Percentiles rank a stretch among this genome's conserved stretches.
Evolutionary conservation across 2,113 vertebrate species (phyloP).

Genomic region (Callionymus lyra): DNA sequence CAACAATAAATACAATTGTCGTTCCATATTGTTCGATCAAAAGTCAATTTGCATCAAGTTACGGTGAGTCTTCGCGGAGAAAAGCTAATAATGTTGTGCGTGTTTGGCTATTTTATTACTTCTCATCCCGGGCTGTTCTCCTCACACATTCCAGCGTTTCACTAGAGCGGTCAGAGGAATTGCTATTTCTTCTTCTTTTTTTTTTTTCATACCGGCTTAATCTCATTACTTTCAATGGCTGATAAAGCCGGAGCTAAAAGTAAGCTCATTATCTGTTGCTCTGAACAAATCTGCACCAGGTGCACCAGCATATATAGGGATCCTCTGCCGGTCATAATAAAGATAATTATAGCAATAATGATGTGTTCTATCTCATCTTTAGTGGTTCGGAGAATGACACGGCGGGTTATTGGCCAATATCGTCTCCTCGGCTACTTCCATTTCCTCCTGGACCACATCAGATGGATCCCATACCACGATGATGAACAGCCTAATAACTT

Average conservation of each 20-base stretch:
- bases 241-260: conserved; percentile 29
- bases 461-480: conserved; percentile 32
- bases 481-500: conserved; percentile 50
- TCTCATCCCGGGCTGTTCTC: conserved; percentile 27
- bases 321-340: conserved; percentile 19
- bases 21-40: no score
- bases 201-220: conserved; percentile 21
- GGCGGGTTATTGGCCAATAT: conserved; percentile 43
- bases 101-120: conserved; percentile 36
- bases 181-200: conserved; percentile 16
- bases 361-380: conserved; percentile 19
- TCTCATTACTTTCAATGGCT: conserved; percentile 48
- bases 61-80: no score
- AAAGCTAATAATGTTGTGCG: conserved; percentile 4
- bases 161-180: conserved; percentile 28
- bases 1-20: no score
- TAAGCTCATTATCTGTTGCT: conserved; percentile 38
- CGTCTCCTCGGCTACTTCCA: conserved; percentile 30
- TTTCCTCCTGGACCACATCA: conserved; percentile 40
- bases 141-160: conserved; percentile 32
- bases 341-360: conserved; percentile 5
- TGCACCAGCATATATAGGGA: conserved; percentile 10
- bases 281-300: conserved; percentile 20
- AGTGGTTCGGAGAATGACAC: conserved; percentile 15
- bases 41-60: no score